Conservation (phyloP, 1,140 invertebrate genomes). For the Trachelipus rathkii region DNA sequence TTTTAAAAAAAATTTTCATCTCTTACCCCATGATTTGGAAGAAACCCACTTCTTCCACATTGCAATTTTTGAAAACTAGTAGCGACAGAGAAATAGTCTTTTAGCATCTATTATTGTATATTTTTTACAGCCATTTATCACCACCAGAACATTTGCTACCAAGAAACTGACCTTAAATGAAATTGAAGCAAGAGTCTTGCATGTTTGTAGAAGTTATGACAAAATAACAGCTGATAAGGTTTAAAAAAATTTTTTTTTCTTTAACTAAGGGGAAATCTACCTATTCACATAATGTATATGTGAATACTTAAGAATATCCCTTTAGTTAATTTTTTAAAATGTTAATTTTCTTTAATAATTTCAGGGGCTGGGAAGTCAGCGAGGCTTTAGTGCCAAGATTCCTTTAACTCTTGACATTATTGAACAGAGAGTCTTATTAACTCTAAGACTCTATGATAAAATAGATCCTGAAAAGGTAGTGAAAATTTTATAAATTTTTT, state of each 20-base stretch:
- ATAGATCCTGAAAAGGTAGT: not conserved
- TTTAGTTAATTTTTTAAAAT: not conserved
- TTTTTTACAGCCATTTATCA: not conserved
- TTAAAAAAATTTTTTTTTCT: not conserved
- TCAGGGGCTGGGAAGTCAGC: conserved; percentile 7
- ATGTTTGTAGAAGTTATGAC: conserved; percentile 5
- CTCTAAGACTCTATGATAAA: not conserved
- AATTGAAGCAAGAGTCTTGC: conserved; percentile 4
- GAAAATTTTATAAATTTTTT: not conserved
- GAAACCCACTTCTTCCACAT: too few relatives aligned
- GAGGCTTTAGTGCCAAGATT: not conserved
- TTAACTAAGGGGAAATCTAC: not conserved
- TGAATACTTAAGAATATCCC: too few relatives aligned
- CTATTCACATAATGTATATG: too few relatives aligned
- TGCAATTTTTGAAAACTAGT: too few relatives aligned
- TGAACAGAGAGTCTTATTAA: not conserved
- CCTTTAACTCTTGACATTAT: not conserved
- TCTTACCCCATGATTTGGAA: too few relatives aligned
- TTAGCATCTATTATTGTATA: too few relatives aligned
- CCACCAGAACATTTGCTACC: not conserved
- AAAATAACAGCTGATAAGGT: conserved; percentile 10
- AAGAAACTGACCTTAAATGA: not conserved
- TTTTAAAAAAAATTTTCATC: too few relatives aligned
- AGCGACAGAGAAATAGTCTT: too few relatives aligned
- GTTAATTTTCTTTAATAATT: not conserved